Conservation (phyloP, 2,113 vertebrate species). For the Macroglossus sobrinus region DNA sequence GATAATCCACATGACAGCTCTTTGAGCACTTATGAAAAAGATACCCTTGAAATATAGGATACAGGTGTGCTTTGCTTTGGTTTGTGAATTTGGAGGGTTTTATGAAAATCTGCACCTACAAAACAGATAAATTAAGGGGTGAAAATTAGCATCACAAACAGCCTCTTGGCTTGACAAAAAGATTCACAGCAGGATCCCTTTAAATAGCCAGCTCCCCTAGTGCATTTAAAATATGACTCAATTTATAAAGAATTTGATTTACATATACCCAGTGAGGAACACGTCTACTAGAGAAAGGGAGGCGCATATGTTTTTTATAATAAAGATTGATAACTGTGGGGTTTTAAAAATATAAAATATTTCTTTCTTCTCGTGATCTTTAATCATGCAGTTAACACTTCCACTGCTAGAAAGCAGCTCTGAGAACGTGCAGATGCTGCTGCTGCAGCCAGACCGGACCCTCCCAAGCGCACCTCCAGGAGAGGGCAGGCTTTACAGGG, state of each 20-base stretch:
- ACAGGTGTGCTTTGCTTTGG: conserved; percentile 60
- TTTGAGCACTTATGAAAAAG: conserved; percentile 54
- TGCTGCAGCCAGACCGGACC: not conserved
- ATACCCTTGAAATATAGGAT: conserved; percentile 67
- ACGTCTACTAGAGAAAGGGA: conserved; percentile 38
- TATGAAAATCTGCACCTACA: conserved; percentile 66
- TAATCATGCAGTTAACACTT: conserved; percentile 64
- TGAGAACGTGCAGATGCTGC: not conserved
- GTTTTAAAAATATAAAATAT: conserved; percentile 60
- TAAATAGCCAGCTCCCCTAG: conserved; percentile 74
- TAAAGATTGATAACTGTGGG: conserved; percentile 70
- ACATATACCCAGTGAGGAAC: conserved; percentile 58
- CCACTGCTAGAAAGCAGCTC: not conserved
- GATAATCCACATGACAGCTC: conserved; percentile 50
- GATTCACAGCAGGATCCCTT: conserved; percentile 69
- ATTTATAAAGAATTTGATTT: conserved; percentile 76
- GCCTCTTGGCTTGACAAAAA: conserved; percentile 67
- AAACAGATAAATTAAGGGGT: conserved; percentile 73
- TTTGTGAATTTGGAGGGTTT: conserved; percentile 59
- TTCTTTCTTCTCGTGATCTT: conserved; percentile 64
- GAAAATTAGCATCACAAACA: conserved; percentile 74
- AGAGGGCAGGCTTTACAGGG: not conserved
- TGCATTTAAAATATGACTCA: conserved; percentile 75
- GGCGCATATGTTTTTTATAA: conserved; percentile 73
- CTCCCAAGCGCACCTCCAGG: not conserved